Evolutionary conservation across 2,797 vertebrate genomes (phyloP).

Genomic region (Neosilurus hyrtlii): DNA sequence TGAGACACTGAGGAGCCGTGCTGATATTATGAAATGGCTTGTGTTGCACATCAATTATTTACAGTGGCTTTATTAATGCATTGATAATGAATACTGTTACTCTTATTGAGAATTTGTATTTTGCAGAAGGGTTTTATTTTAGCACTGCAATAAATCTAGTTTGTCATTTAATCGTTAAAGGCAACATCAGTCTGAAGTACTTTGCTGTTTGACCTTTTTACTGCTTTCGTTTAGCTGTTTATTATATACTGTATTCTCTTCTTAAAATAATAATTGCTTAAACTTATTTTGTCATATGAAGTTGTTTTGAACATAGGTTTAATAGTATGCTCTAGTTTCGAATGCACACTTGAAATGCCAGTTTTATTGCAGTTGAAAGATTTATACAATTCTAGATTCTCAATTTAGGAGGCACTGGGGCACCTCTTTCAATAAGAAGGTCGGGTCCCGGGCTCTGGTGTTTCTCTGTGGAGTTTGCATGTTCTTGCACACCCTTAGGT

Average conservation of each 20-base stretch:
- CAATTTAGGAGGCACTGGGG: too few relatives aligned
- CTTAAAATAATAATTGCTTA: background rate
- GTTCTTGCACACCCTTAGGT: too few relatives aligned
- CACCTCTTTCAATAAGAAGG: too few relatives aligned
- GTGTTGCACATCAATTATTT: conserved; percentile 42
- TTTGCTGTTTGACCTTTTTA: background rate
- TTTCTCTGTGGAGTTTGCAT: too few relatives aligned
- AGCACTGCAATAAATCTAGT: conserved; percentile 20
- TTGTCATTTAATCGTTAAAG: conserved; percentile 14
- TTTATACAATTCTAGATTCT: background rate
- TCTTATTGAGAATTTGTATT: conserved; percentile 6
- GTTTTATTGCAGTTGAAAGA: background rate
- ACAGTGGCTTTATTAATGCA: conserved; percentile 33
- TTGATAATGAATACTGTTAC: conserved; percentile 39
- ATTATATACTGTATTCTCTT: background rate
- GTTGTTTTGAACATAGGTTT: background rate
- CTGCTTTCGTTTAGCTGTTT: background rate
- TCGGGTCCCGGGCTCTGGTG: too few relatives aligned
- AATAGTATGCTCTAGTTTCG: background rate
- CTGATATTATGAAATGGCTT: conserved; percentile 32
- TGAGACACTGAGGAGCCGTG: conserved; percentile 36
- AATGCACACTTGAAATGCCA: background rate
- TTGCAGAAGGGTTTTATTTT: background rate
- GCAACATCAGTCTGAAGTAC: background rate
- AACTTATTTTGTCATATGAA: background rate